Evolutionary conservation across 2,888 invertebrate genomes (phyloP).

Genomic region (Habrosyne pyritoides): DNA sequence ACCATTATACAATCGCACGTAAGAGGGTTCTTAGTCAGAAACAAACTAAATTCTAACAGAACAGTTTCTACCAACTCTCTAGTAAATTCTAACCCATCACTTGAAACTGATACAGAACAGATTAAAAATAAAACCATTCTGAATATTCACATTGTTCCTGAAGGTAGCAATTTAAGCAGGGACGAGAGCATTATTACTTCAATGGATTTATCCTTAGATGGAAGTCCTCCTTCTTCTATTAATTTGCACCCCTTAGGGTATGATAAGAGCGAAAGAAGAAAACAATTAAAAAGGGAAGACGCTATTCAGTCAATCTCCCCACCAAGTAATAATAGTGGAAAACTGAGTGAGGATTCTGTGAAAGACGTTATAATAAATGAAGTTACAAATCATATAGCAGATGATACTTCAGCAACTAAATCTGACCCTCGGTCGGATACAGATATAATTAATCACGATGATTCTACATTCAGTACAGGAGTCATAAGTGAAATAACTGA

Average conservation of each 20-base stretch:
- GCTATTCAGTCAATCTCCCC: constrained; percentile 79
- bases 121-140: constrained; percentile 68
- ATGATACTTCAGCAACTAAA: constrained; percentile 18
- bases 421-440: constrained; percentile 23
- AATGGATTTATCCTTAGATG: constrained; percentile 71
- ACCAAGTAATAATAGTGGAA: constrained; percentile 74
- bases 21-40: constrained; percentile 86
- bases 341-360: constrained; percentile 74
- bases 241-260: constrained; percentile 73
- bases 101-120: constrained; percentile 61
- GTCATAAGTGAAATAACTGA: constrained; percentile 38
- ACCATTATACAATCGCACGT: constrained; percentile 88
- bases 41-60: constrained; percentile 72
- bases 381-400: constrained; percentile 24
- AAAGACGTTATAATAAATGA: constrained; percentile 53
- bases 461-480: constrained; percentile 41
- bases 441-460: constrained; percentile 32
- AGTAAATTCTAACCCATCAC: constrained; percentile 61
- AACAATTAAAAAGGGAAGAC: constrained; percentile 77
- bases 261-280: constrained; percentile 71
- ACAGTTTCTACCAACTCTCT: constrained; percentile 65
- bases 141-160: constrained; percentile 76
- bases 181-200: constrained; percentile 75
- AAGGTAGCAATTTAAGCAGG: constrained; percentile 65
- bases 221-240: constrained; percentile 67